Evolutionary conservation across 2,888 invertebrate genomes (phyloP), one percentile per base, ranked within the genome.

Genomic region (Hydroisotoma schaefferi): DNA sequence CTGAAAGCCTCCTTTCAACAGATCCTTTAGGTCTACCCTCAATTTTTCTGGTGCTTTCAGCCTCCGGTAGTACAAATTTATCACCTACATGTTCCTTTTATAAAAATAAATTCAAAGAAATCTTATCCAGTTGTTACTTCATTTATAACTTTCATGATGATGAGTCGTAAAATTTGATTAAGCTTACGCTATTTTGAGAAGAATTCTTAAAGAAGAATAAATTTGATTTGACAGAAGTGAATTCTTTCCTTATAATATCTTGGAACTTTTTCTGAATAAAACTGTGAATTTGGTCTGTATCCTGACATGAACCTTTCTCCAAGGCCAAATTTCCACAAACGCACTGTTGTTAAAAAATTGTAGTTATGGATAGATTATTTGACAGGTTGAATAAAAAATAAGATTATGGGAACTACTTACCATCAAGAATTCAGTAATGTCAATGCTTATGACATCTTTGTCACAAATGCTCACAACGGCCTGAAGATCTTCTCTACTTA

Each of bases 381-480:
- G 40, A 15, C 20, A 33, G 15, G 5, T 20, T 40, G 40, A 5
- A 40, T 40, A n/a, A 2, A 48, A 15, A 8, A 2, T 15, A 38
- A 37, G 12, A 3, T 12, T 12, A 28, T 2, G 10, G 20, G 20
- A 4, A 8, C 15, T 18, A 8, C 40, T 40, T 67, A 76, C 77
- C 69, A 82, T 80, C 44, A 87, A 76, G 75, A 86, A 88, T 63
- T 84, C 80, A 1, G 86, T 85, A 57, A 87, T 84, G 73, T 87
- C 85, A 63, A 87, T 82, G 75, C 86, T 85, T 51, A 84, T 78
- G 2, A 83, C 76, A 8, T 81, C 80, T 77, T 87, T 85, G 70
- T 85, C 84, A 75, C 87, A 87, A 68, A 86, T 83, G 69, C 84
- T 84, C 68, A 88, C 83, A 26, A 86, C 85, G 8, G 83, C 81